Evolutionary conservation across 2,888 invertebrate genomes (phyloP), one percentile per base, ranked within the genome.

Genomic region (Limnephilus marmoratus): DNA sequence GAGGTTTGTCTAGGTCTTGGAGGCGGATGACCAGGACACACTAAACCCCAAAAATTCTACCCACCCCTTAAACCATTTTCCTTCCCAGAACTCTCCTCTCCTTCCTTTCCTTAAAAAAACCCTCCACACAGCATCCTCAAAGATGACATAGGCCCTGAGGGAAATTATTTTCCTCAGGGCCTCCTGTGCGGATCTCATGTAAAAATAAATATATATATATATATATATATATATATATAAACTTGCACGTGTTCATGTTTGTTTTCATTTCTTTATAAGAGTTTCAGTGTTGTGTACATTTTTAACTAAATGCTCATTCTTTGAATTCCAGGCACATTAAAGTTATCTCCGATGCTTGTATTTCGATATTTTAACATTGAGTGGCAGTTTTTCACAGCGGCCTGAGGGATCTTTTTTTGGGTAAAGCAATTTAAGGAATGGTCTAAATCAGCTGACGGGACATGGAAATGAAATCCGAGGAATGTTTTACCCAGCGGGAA

Each of bases 401-500:
- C 68, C 83, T 41, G 83, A 34, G 83, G 83, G 45, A 45, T 24
- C 37, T 83, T 86, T 86, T 86, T 86, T 86, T 37, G 49, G 86
- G 24, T 29, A 11, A 86, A 49, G 86, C 45, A 86, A 86, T 86
- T 86, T 86, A 86, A 86, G 83, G 83, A 86, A 49, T 45, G 86
- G 49, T 86, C 86, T 29, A 86, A 86, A 86, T 86, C 86, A 86
- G 86, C 41, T 45, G 86, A 49, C 86, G 29, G 86, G 29, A 86
- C 86, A 86, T 45, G 86, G 41, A 86, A 29, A 29, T 7, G 29
- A 45, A 45, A 86, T 86, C 45, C 86, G 3, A 24, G 86, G 45
- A 86, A 86, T 86, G n/a, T 49, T 45, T n/a, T 45, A 45, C 86
- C n/a, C 86, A 9, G 86, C 86, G 86, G 86, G 86, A 45, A 37